Evolutionary conservation across 2,888 invertebrate genomes (phyloP).

Genomic region (Quadroppia sp.): DNA sequence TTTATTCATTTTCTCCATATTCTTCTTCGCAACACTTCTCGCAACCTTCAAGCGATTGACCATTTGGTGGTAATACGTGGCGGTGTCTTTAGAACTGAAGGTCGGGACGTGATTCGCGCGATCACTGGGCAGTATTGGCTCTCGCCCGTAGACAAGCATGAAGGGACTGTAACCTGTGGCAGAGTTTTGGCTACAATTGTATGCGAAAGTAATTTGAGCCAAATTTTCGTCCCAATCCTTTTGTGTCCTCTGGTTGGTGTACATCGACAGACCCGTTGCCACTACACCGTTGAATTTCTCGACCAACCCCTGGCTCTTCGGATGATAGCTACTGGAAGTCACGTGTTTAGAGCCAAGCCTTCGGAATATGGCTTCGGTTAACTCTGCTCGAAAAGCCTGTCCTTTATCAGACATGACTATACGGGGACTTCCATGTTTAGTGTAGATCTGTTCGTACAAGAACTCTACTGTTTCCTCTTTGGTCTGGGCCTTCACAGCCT

Average conservation of each 20-base stretch:
- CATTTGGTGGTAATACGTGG: no score
- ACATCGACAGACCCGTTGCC: slow-evolving; percentile 44
- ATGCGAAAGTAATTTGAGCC: slow-evolving; percentile 43
- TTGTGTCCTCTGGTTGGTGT: slow-evolving; percentile 42
- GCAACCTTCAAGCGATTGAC: no score
- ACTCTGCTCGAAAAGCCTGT: not conserved
- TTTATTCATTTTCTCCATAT: no score
- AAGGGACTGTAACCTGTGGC: slow-evolving; percentile 46
- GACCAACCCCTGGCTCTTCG: not conserved
- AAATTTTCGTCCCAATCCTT: slow-evolving; percentile 46
- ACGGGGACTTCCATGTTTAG: not conserved
- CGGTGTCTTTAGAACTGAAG: no score
- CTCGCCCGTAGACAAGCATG: slow-evolving; percentile 44
- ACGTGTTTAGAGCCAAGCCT: not conserved
- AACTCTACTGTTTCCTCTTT: not conserved
- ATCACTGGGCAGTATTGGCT: slow-evolving; percentile 46
- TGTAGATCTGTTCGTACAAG: not conserved
- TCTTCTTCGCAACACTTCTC: no score
- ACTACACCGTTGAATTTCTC: slow-evolving; percentile 44
- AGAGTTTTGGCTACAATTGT: slow-evolving; percentile 45
- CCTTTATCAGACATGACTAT: not conserved
- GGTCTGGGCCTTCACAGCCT: not conserved
- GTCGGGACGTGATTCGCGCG: no score
- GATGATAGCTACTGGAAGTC: not conserved
- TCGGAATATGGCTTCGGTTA: not conserved